Evolutionary conservation across 2,888 invertebrate genomes (phyloP).

Genomic region (Agelastica alni): DNA sequence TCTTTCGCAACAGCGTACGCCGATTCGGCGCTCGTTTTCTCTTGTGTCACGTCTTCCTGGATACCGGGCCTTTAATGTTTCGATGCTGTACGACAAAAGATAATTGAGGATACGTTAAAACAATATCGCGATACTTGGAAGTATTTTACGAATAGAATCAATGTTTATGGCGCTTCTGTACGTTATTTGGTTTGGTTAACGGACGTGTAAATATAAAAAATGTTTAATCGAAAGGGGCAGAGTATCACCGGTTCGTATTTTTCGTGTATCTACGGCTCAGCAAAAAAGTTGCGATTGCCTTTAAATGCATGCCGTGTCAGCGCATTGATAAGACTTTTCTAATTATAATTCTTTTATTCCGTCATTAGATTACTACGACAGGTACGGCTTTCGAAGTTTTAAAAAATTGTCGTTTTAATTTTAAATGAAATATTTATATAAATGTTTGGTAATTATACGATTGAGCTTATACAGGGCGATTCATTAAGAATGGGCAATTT

Average conservation of each 20-base stretch:
- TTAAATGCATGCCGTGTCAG: conserved; percentile 19
- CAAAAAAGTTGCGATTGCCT: conserved; percentile 18
- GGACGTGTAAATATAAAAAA: too few relatives aligned
- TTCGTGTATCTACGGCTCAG: conserved; percentile 12
- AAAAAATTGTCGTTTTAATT: too few relatives aligned
- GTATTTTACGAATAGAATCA: too few relatives aligned
- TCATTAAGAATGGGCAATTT: too few relatives aligned
- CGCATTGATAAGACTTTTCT: conserved; percentile 22
- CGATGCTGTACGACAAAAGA: neutral
- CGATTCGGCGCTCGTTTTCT: conserved; percentile 7
- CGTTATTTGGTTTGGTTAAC: too few relatives aligned
- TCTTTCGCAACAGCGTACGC: conserved; percentile 21
- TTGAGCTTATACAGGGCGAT: too few relatives aligned
- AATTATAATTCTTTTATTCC: conserved; percentile 24
- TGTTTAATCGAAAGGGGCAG: too few relatives aligned
- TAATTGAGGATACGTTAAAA: too few relatives aligned
- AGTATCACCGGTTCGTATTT: conserved; percentile 22
- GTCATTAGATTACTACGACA: conserved; percentile 16
- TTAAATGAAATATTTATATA: too few relatives aligned
- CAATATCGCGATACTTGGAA: too few relatives aligned
- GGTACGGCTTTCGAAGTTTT: neutral
- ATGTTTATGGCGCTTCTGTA: too few relatives aligned
- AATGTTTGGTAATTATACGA: too few relatives aligned
- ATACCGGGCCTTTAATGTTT: neutral
- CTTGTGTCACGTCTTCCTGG: conserved; percentile 5